Percentiles rank a stretch among this genome's conserved stretches.
Conservation (phyloP, 2,113 vertebrate species). For the Mobula birostris region DNA sequence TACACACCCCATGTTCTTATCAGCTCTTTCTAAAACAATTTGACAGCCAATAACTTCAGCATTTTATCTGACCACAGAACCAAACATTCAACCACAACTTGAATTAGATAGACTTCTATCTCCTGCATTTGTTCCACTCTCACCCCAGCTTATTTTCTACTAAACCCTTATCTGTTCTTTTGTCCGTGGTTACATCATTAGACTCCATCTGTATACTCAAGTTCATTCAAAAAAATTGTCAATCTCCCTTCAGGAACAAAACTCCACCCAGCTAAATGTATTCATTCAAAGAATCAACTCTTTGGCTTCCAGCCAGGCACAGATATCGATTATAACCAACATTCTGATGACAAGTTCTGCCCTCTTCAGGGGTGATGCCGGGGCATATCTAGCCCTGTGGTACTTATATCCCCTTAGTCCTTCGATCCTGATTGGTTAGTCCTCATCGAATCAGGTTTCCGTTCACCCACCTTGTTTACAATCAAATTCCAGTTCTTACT, state of each 20-base stretch:
- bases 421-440: too few relatives aligned
- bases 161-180: neutral
- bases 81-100: neutral
- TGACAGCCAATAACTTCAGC: neutral
- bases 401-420: too few relatives aligned
- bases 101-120: neutral
- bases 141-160: neutral
- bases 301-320: too few relatives aligned
- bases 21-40: neutral
- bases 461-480: too few relatives aligned
- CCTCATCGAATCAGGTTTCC: too few relatives aligned
- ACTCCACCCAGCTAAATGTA: neutral
- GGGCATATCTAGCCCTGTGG: too few relatives aligned
- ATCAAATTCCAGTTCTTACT: too few relatives aligned
- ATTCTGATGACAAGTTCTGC: too few relatives aligned
- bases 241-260: neutral
- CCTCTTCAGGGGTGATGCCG: too few relatives aligned
- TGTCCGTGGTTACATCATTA: neutral
- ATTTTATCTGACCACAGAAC: neutral
- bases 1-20: too few relatives aligned
- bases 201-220: neutral
- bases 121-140: neutral
- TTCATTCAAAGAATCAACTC: neutral
- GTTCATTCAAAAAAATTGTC: neutral
- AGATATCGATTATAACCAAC: too few relatives aligned